Conservation (phyloP, 2,797 vertebrate species). For the Cephalopachus bancanus region DNA sequence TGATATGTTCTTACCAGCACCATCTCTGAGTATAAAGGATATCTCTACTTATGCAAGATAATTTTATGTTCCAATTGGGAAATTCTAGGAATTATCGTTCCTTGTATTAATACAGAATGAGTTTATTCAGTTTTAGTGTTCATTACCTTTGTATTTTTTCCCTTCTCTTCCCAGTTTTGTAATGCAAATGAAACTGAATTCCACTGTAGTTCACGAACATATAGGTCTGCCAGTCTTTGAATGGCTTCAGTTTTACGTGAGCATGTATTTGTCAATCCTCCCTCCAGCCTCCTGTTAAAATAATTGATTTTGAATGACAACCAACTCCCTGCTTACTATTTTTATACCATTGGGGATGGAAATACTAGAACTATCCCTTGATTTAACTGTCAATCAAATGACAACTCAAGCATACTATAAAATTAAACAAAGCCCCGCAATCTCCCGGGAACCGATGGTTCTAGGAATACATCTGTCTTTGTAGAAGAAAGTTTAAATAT, state of each 20-base stretch:
- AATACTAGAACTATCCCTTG: background rate
- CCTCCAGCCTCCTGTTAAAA: background rate
- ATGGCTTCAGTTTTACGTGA: background rate
- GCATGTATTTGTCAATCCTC: background rate
- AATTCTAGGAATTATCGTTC: background rate
- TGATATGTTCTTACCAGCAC: background rate
- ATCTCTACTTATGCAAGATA: background rate
- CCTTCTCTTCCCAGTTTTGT: background rate
- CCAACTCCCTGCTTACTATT: conserved; percentile 33
- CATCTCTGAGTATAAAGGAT: background rate
- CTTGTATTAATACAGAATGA: background rate
- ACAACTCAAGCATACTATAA: background rate
- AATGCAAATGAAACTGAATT: background rate
- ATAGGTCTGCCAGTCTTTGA: background rate
- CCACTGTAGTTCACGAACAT: too few relatives aligned
- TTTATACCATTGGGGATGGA: conserved; percentile 5
- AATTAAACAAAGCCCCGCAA: background rate
- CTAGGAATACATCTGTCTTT: background rate
- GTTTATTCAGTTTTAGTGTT: background rate
- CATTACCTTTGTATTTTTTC: background rate
- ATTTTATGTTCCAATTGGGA: background rate
- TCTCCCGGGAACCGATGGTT: background rate
- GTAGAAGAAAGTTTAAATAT: background rate
- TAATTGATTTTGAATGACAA: conserved; percentile 56
- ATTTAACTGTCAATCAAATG: conserved; percentile 41